Conservation (phyloP, 2,888 invertebrate genomes). For the Odontomyia ornata region DNA sequence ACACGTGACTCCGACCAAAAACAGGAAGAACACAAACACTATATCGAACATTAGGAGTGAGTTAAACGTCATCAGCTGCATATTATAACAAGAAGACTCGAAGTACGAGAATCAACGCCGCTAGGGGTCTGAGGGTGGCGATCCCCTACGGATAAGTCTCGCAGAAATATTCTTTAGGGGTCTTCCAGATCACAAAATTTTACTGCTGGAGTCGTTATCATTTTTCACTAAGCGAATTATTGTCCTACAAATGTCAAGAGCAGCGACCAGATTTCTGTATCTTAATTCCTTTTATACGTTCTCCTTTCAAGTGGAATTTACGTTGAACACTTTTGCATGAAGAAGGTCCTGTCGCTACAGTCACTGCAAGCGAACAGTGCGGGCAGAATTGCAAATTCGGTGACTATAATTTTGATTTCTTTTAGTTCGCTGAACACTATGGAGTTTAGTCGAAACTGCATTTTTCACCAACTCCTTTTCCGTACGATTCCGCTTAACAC, state of each 20-base stretch:
- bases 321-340: neutral
- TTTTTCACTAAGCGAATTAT: constrained; percentile 2
- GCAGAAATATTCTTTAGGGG: neutral
- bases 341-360: neutral
- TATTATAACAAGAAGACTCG: constrained; percentile 56
- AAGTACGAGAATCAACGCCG: neutral
- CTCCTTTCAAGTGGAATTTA: neutral
- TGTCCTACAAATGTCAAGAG: neutral
- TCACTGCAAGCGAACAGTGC: neutral
- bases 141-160: neutral
- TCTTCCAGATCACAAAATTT: too few species aligned
- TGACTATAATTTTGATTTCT: constrained; percentile 14
- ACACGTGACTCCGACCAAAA: constrained; percentile 84
- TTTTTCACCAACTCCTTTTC: constrained; percentile 9
- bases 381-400: neutral
- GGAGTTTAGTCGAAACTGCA: neutral
- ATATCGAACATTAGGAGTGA: constrained; percentile 89
- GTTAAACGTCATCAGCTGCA: constrained; percentile 87
- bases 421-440: constrained; percentile 9
- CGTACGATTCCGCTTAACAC: neutral
- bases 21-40: constrained; percentile 86
- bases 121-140: neutral
- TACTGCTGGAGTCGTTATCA: neutral
- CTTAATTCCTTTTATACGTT: neutral
- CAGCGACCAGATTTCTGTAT: neutral